Conservation (phyloP, 2,888 invertebrate genomes). For the Tortricodes alternella region DNA sequence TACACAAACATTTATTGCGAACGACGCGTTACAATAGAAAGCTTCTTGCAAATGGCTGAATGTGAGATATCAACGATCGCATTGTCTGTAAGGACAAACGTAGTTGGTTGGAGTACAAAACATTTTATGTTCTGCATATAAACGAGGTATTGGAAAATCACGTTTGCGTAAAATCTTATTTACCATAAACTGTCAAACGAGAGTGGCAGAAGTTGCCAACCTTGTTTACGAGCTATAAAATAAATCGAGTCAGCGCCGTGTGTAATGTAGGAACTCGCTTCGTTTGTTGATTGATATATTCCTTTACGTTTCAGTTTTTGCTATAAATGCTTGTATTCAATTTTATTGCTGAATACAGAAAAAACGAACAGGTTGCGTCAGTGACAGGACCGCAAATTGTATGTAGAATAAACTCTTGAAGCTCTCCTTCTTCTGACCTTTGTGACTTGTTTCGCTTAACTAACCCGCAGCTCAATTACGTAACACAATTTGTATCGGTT, state of each 20-base stretch:
- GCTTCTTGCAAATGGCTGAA: conserved; percentile 1
- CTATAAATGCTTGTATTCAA: not conserved
- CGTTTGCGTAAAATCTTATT: conserved; percentile 72
- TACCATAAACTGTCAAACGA: conserved; percentile 72
- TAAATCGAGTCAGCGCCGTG: conserved; percentile 63
- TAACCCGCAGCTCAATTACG: too few species aligned
- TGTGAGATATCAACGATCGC: conserved; percentile 8
- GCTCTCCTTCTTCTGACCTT: too few species aligned
- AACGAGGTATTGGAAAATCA: conserved; percentile 58
- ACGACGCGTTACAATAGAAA: conserved; percentile 4
- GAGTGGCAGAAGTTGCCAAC: conserved; percentile 68
- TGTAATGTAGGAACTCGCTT: conserved; percentile 1
- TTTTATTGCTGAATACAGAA: too few species aligned
- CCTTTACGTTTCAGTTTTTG: not conserved
- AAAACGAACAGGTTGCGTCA: too few species aligned
- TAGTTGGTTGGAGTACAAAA: conserved; percentile 49
- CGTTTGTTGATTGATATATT: conserved; percentile 14
- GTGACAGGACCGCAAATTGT: too few species aligned
- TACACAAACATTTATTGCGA: not conserved
- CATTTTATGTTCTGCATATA: conserved; percentile 53
- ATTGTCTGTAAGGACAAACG: conserved; percentile 43
- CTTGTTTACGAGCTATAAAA: conserved; percentile 78
- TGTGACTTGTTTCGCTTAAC: too few species aligned
- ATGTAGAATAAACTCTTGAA: too few species aligned
- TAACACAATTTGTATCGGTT: too few species aligned